Percentiles rank a stretch among this genome's conserved stretches.
Evolutionary conservation across 2,797 vertebrate species (phyloP).

Genomic region (Lindbergichthys nudifrons): DNA sequence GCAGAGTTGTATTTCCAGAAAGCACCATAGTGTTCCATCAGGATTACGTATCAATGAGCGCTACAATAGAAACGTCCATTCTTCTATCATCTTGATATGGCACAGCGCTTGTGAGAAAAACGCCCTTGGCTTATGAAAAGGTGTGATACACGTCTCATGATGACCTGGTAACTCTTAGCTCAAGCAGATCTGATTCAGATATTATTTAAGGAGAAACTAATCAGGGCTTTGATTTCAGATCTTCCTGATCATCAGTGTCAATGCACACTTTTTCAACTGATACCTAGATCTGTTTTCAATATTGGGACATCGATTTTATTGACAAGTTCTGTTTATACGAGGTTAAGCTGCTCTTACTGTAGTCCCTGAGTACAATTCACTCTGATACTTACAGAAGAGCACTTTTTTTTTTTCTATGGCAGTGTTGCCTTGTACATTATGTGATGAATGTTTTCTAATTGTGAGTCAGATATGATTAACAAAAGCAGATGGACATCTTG

Average conservation of each 20-base stretch:
- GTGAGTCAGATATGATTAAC: slow-evolving; percentile 19
- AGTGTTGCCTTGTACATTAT: neutral
- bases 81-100: slow-evolving; percentile 28
- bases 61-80: neutral
- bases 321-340: slow-evolving; percentile 22
- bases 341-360: slow-evolving; percentile 22
- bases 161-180: slow-evolving; percentile 22
- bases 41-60: neutral
- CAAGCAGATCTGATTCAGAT: slow-evolving; percentile 30
- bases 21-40: neutral
- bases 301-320: slow-evolving; percentile 15
- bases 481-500: slow-evolving; percentile 16
- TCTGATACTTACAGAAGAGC: slow-evolving; percentile 31
- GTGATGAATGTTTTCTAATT: slow-evolving; percentile 6
- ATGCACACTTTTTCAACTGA: slow-evolving; percentile 19
- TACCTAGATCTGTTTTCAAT: slow-evolving; percentile 15
- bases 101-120: slow-evolving; percentile 20
- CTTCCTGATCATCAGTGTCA: slow-evolving; percentile 10
- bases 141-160: slow-evolving; percentile 37
- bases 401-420: neutral
- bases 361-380: neutral
- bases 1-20: slow-evolving; percentile 8
- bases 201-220: slow-evolving; percentile 17
- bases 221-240: slow-evolving; percentile 15
- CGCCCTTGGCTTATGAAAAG: slow-evolving; percentile 32